Base-by-base conservation (phyloP, 2,888 invertebrate species). In the Periphyllus acericola region DNA sequence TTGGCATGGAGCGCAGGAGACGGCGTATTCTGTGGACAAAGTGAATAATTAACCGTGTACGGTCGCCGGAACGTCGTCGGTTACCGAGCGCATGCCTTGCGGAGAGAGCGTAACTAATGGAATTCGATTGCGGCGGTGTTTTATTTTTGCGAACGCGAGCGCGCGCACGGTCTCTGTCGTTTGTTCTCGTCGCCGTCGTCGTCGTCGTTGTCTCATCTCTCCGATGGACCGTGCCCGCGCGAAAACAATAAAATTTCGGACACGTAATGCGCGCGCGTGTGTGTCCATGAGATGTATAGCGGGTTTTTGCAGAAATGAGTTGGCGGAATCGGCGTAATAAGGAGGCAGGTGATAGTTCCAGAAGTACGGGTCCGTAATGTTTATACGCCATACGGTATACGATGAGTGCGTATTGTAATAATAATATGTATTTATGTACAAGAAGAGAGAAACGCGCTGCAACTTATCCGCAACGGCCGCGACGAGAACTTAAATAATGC, bases 51-150 rank as follows among this genome's bases (percentile, higher is more conserved):
- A 76, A n/a, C n/a, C n/a, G 25, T 25, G 60, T 60, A 25, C 60
- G 21, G 21, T 34, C 46, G 55, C 11, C 32, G 32, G 34, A 11
- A 78, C 17, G 78, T 29, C 11, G 55, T 29, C 36, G 34, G 79
- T 29, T 34, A 19, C 21, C 29, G 32, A 1, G 25, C 80, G 34
- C 80, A 36, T 66, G 80, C 36, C 21, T 36, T n/a, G 32, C 29
- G 75, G 71, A 80, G 80, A 72, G 86, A 86, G 86, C 80, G 79
- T 71, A 40, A 72, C 86, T 60, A 86, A 86, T 72, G 86, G 86
- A 86, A 86, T 86, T 80, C 34, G 52, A 71, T n/a, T 80, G 55
- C 36, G 40, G 55, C 52, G 52, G 34, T 68, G 55, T 79, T 86
- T 79, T 80, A 86, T 80, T 80, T 86, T 86, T 80, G 78, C 79